phyloP scores from a whole-genome alignment of 2,797 vertebrate species.

The Microhierax caerulescens region DNA sequence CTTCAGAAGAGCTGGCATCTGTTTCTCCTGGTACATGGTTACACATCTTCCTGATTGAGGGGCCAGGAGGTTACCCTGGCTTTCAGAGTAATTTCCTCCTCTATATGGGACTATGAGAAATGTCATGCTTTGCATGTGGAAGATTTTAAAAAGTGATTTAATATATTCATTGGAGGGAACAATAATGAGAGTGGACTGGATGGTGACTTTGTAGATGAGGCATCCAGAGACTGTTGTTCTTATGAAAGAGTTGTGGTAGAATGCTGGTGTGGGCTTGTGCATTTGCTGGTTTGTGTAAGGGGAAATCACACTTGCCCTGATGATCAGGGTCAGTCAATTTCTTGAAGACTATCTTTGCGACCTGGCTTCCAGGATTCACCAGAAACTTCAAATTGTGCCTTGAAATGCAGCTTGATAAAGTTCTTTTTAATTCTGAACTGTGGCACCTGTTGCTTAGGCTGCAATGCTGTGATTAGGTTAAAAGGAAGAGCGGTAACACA shows the following conservation, averaged over 20 bases:
- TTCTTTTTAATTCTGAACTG: neutral
- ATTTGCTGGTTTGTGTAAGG: neutral
- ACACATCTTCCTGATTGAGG: neutral
- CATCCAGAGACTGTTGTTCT: neutral
- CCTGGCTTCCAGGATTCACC: neutral
- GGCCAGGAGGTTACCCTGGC: neutral
- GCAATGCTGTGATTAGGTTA: neutral
- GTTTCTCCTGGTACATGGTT: neutral
- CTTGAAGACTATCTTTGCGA: neutral
- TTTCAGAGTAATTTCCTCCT: neutral
- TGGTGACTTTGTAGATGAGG: neutral
- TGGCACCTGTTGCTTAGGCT: neutral
- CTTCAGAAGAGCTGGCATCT: neutral
- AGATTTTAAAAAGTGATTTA: slow-evolving; percentile 14
- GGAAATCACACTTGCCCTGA: neutral
- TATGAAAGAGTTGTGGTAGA: fast-evolving
- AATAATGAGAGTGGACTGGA: neutral
- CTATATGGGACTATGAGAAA: neutral
- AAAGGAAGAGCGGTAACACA: neutral
- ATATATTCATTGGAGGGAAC: slow-evolving; percentile 3
- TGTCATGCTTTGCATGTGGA: neutral
- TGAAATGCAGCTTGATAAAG: neutral
- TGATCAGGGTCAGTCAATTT: neutral
- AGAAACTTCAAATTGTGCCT: neutral
- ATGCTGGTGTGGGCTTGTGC: neutral